Conservation (phyloP, 2,888 invertebrate genomes). For the Chloroclysta siterata region DNA sequence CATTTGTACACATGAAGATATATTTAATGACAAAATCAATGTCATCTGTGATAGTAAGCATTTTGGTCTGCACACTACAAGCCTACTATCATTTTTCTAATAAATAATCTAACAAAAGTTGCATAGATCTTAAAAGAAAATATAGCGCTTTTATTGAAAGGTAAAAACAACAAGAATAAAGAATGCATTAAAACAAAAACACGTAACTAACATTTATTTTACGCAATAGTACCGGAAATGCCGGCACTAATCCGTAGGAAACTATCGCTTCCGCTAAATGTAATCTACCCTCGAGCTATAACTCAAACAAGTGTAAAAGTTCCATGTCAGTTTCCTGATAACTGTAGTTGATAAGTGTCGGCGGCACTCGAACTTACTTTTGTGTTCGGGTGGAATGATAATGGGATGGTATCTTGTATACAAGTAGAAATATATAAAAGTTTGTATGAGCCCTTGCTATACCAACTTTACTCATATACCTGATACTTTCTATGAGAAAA, state of each 20-base stretch:
- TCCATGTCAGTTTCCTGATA: constrained; percentile 31
- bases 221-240: constrained; percentile 28
- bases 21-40: no score
- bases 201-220: constrained; percentile 25
- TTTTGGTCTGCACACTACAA: no score
- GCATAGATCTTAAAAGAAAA: no score
- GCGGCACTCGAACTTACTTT: constrained; percentile 17
- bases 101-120: no score
- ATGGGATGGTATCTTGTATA: not conserved
- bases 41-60: no score
- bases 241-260: constrained; percentile 35
- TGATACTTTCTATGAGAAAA: no score
- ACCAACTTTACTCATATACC: no score
- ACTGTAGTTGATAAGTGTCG: constrained; percentile 23
- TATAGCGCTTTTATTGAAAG: no score
- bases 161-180: constrained; percentile 15
- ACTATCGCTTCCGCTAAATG: constrained; percentile 38
- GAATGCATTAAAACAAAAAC: not conserved
- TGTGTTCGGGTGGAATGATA: constrained; percentile 23
- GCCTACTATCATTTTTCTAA: no score
- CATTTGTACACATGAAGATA: no score
- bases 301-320: constrained; percentile 32
- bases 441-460: not conserved
- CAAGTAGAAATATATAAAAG: not conserved
- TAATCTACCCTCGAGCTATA: constrained; percentile 40